Evolutionary conservation across 1,140 invertebrate species (phyloP), one percentile per base, ranked within the genome.

Genomic region (Andricus grossulariae): DNA sequence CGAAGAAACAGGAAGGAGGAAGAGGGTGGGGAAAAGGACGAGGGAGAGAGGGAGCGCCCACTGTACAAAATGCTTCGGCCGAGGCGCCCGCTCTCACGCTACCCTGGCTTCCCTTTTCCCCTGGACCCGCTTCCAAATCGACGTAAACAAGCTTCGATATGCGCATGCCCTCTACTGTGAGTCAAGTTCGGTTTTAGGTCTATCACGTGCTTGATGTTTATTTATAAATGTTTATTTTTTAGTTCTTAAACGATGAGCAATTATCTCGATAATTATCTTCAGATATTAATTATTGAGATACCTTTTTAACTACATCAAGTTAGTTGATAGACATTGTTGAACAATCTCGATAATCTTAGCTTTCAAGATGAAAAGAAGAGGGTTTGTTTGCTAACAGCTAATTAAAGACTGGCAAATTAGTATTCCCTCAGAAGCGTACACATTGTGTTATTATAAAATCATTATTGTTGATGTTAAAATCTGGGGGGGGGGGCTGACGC

Each of bases 141-240:
- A 91, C 89, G 88, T 90, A 91, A 90, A 91, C 89, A 91, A 91
- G 87, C 81, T 76, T 66, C 57, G 79, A 79, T 84, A 75, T 77
- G 78, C 79, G 81, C 16, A 39, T 73, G 19, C 51, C 72, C 8
- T 51, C 50, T 39, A 18, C 72, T 39, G 16, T 39, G 72, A 50
- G 50, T 51, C 25, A 19, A n/a, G 13, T 39, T 55, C 32, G 12
- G 13, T 25, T 73, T n/a, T 39, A 1, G 16, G 49, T 54, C 13
- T n/a, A 54, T 21, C 54, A 51, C 71, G 32, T 72, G 50, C 18
- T 50, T 54, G 39, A 15, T 13, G 19, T 72, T 18, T 70, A 66
- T 66, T 66, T 32, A 39, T 66, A 60, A 60, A 60, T n/a, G n/a
- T 16, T 39, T 39, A n/a, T 45, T 39, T 39, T 66, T n/a, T 16